Percentiles rank a stretch among this genome's conserved stretches.
Conservation (phyloP, 35 echinoderm and acorn worm genomes). For the Ophiothrix spiculata region DNA sequence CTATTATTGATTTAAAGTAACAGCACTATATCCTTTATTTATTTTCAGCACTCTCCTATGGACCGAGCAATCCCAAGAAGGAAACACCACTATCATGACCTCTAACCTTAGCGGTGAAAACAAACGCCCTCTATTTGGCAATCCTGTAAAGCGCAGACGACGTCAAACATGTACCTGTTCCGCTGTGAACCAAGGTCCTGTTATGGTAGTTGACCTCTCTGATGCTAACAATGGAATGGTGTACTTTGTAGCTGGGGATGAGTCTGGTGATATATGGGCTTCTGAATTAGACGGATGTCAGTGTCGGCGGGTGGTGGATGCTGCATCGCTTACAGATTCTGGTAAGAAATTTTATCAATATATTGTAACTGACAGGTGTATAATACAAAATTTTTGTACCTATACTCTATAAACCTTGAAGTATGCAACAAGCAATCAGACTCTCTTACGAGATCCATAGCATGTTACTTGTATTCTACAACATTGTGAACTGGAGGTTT, state of each 20-base stretch:
- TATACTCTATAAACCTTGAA: too few relatives aligned
- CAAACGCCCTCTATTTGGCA: constrained; percentile 29
- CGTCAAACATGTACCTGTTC: constrained; percentile 45
- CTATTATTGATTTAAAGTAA: neutral
- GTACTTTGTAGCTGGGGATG: constrained; percentile 34
- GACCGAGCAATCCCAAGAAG: constrained; percentile 23
- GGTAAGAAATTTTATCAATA: constrained; percentile 26
- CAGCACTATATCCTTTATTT: neutral
- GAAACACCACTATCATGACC: constrained; percentile 27
- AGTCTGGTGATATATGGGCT: constrained; percentile 36
- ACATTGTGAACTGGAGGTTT: too few relatives aligned
- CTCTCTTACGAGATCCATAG: too few relatives aligned
- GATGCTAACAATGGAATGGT: constrained; percentile 13
- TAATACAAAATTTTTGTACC: too few relatives aligned
- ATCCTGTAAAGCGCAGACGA: constrained; percentile 7
- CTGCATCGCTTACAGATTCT: constrained; percentile 30
- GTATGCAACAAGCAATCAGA: too few relatives aligned
- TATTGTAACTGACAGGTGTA: too few relatives aligned
- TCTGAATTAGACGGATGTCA: constrained; percentile 64
- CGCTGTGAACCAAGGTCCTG: constrained; percentile 2
- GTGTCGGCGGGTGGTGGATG: constrained; percentile 43
- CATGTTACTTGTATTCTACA: too few relatives aligned
- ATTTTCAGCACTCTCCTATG: constrained; percentile 52
- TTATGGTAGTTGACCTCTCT: constrained; percentile 54
- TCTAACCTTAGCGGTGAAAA: constrained; percentile 54